These are phyloP conservation scores for Pachyrhynchus sulphureomaculatus DNA, from an alignment of 1,140 invertebrate genomes.

Conservation along the genomic window DNA sequence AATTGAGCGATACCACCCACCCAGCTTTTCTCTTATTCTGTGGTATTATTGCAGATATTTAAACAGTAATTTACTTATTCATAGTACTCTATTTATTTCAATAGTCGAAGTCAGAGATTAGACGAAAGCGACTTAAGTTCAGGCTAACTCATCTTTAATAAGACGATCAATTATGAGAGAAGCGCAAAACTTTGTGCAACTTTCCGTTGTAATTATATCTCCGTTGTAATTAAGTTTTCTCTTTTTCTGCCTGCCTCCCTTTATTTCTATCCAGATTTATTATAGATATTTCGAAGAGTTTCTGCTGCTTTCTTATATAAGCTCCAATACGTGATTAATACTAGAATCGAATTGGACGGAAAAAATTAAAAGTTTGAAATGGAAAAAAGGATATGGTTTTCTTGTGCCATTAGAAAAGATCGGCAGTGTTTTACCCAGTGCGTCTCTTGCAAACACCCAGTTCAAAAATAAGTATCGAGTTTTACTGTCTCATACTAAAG, in stretches of 20 bases:
- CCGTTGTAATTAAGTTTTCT: conserved; percentile 47
- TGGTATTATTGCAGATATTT: too few species aligned
- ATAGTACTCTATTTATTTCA: conserved; percentile 4
- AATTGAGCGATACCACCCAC: too few species aligned
- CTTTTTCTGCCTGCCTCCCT: conserved; percentile 29
- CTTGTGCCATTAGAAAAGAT: too few species aligned
- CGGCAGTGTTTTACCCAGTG: too few species aligned
- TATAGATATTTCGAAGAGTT: conserved; percentile 38
- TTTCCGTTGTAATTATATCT: conserved; percentile 51
- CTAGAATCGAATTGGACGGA: not conserved
- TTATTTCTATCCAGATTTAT: conserved; percentile 43
- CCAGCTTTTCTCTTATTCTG: too few species aligned
- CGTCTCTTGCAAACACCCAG: too few species aligned
- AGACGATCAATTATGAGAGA: conserved; percentile 52
- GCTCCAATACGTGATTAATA: conserved; percentile 24
- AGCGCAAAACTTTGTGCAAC: conserved; percentile 49
- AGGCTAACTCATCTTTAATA: conserved; percentile 53
- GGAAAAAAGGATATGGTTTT: too few species aligned
- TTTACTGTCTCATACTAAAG: too few species aligned
- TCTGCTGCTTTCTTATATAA: conserved; percentile 17
- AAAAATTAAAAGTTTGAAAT: not conserved
- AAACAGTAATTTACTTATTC: too few species aligned
- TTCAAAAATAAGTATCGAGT: too few species aligned
- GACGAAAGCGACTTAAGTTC: conserved; percentile 43
- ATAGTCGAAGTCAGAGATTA: conserved; percentile 27